Conservation (phyloP, 2,113 vertebrate species). For the Caloenas nicobarica region DNA sequence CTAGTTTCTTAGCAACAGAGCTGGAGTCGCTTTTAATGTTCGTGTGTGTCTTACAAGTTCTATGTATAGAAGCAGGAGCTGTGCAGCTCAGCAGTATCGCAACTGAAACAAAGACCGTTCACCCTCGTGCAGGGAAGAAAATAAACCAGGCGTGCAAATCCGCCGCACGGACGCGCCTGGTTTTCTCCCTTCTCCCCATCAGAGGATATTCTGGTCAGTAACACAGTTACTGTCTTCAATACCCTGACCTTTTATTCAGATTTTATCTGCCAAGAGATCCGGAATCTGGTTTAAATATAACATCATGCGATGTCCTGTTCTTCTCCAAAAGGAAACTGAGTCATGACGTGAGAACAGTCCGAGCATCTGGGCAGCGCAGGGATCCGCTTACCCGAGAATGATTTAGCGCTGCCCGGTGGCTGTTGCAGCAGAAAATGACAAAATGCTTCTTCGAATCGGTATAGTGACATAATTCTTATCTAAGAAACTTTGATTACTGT, state of each 20-base stretch:
- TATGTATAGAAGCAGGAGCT: not conserved
- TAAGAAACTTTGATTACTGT: slow-evolving; percentile 1
- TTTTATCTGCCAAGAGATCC: not conserved
- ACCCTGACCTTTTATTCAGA: not conserved
- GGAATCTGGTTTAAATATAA: not conserved
- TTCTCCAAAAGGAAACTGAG: not conserved
- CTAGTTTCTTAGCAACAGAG: slow-evolving; percentile 63
- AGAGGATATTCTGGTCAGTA: not conserved
- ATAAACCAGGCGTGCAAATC: rapidly evolving
- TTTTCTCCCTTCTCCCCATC: not conserved
- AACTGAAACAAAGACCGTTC: not conserved
- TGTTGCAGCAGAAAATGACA: not conserved
- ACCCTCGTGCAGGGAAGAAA: not conserved
- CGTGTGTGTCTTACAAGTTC: not conserved
- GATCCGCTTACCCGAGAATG: not conserved
- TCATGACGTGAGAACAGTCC: rapidly evolving
- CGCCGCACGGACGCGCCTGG: not conserved
- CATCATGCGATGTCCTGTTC: not conserved
- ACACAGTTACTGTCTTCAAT: not conserved
- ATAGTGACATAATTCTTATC: not conserved
- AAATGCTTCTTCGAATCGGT: not conserved
- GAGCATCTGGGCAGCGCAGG: not conserved
- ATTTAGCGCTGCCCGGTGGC: not conserved
- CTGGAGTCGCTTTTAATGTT: not conserved
- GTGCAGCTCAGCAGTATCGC: not conserved